Evolutionary conservation across 1,140 invertebrate genomes (phyloP).

Genomic region (Acyrthosiphon pisum): DNA sequence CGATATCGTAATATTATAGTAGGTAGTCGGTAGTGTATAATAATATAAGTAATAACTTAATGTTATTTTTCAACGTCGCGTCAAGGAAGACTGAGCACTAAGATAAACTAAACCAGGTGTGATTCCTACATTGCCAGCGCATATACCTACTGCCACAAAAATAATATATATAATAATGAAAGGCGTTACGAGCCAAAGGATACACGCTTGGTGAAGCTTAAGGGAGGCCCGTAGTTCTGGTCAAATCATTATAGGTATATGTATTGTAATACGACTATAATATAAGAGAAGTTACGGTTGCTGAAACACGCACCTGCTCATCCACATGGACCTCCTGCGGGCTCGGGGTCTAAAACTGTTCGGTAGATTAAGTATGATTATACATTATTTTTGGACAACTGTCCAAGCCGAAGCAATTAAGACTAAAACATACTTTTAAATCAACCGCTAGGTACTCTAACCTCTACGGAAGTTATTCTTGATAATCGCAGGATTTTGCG

Average conservation of each 20-base stretch:
- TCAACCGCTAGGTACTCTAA: background rate
- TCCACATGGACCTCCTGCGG: background rate
- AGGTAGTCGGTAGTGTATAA: background rate
- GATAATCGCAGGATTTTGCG: no score
- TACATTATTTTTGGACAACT: background rate
- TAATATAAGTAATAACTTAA: background rate
- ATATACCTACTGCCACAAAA: background rate
- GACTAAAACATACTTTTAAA: background rate
- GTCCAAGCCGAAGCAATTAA: background rate
- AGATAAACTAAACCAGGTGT: conserved; percentile 53
- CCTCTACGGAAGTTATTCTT: background rate
- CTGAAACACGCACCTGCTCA: conserved; percentile 43
- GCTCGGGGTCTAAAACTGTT: background rate
- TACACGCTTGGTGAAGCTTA: conserved; percentile 48
- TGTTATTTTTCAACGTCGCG: conserved; percentile 20
- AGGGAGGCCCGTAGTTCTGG: conserved; percentile 25
- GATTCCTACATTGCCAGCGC: conserved; percentile 26
- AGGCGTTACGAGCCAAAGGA: conserved; percentile 44
- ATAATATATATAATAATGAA: conserved; percentile 34
- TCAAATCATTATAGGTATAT: background rate
- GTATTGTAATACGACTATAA: no score
- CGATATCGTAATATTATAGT: background rate
- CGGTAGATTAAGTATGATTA: conserved; percentile 5
- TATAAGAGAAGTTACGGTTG: conserved; percentile 41
- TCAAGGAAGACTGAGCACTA: conserved; percentile 18